Evolutionary conservation across 1,140 invertebrate genomes (phyloP).

Genomic region (Heliconius eleuchia): DNA sequence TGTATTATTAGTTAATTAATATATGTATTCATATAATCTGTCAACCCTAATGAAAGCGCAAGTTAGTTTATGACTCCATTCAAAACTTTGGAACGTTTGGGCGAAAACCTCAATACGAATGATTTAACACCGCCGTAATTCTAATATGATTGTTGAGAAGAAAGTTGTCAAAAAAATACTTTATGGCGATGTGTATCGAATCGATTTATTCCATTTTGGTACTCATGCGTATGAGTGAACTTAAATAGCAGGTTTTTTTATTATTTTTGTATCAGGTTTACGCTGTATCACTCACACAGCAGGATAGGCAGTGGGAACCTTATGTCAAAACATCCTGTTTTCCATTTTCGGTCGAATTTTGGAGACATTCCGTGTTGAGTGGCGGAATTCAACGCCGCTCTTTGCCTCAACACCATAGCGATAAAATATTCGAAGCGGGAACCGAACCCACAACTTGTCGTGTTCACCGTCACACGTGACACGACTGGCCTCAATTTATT

Average conservation of each 20-base stretch:
- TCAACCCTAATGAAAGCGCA: constrained; percentile 22
- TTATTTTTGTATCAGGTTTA: no score
- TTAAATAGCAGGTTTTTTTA: constrained; percentile 62
- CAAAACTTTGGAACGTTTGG: constrained; percentile 45
- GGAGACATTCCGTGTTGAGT: no score
- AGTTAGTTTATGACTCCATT: constrained; percentile 73
- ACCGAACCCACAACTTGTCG: no score
- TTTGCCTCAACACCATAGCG: no score
- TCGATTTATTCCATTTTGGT: constrained; percentile 69
- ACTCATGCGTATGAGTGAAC: constrained; percentile 45
- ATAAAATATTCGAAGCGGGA: no score
- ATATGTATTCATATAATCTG: background rate
- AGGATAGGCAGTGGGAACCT: no score
- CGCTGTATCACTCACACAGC: no score
- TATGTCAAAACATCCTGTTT: no score
- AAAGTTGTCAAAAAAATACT: constrained; percentile 73
- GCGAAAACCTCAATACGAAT: constrained; percentile 66
- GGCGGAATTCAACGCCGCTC: no score
- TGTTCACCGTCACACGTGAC: no score
- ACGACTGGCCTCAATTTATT: constrained; percentile 55
- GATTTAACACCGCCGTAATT: constrained; percentile 66
- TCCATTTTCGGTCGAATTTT: no score
- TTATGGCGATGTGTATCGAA: constrained; percentile 65
- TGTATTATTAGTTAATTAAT: background rate
- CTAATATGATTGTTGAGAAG: constrained; percentile 56